These are phyloP conservation scores for Halichondria panicea DNA, from an alignment of 37 sponge, comb jelly and placozoan genomes.

Conservation along the genomic window DNA sequence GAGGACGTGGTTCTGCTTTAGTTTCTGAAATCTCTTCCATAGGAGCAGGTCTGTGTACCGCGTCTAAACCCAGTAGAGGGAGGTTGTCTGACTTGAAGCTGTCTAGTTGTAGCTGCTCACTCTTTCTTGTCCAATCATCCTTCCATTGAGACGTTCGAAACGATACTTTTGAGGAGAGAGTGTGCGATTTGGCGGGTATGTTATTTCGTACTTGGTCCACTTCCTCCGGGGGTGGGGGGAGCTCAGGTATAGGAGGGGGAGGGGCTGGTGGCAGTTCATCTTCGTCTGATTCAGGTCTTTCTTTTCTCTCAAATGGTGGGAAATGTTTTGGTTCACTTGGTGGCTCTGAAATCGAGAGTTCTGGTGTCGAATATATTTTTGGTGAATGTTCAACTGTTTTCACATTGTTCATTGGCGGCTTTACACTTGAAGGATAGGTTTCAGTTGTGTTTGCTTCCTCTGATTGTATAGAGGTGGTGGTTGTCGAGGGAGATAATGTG, in stretches of 20 bases:
- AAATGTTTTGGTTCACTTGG: neutral
- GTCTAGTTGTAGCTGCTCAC: neutral
- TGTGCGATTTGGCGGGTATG: neutral
- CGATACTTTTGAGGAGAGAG: neutral
- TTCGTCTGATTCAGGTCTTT: neutral
- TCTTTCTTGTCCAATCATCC: conserved; percentile 11
- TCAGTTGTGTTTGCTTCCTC: neutral
- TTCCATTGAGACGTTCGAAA: neutral
- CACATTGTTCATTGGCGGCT: neutral
- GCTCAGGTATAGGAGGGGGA: conserved; percentile 12
- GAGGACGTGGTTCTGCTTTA: no score
- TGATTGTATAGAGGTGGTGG: neutral
- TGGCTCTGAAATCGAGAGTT: neutral
- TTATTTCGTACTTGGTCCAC: neutral
- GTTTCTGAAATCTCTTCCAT: neutral
- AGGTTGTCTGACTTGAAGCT: neutral
- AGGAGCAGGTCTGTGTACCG: neutral
- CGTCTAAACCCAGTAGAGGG: neutral
- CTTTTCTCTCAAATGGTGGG: neutral
- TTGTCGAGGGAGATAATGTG: neutral
- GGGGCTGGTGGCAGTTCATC: conserved; percentile 17
- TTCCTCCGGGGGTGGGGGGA: conserved; percentile 19
- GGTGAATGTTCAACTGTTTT: neutral
- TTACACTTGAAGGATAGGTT: neutral
- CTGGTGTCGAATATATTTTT: neutral